phyloP scores from a whole-genome alignment of 2,888 invertebrate species.

The Axea sp. region DNA sequence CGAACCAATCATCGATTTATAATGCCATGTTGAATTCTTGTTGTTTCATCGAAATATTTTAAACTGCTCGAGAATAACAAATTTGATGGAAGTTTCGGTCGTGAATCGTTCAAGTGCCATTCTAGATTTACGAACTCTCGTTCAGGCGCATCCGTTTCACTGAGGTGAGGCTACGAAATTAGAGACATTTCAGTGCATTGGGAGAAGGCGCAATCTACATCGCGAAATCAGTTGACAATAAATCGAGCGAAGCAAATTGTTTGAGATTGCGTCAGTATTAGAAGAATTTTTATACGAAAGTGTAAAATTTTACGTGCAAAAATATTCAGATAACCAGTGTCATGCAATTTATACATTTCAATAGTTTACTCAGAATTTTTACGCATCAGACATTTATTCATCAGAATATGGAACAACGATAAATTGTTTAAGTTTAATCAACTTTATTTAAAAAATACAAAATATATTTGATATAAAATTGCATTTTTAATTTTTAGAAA shows the following conservation, averaged over 20 bases:
- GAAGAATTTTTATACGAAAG: slow-evolving; percentile 12
- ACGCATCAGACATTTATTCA: no score
- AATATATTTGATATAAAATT: no score
- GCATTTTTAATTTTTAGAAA: no score
- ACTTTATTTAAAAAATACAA: no score
- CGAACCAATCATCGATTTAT: slow-evolving; percentile 55
- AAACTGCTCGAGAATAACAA: slow-evolving; percentile 43
- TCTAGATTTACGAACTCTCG: slow-evolving; percentile 50
- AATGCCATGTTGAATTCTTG: slow-evolving; percentile 32
- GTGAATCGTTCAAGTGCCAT: slow-evolving; percentile 40
- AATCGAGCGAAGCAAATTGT: slow-evolving; percentile 44
- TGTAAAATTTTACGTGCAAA: slow-evolving; percentile 4
- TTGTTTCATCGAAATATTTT: slow-evolving; percentile 54
- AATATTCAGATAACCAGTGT: no score
- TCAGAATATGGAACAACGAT: no score
- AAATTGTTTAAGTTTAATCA: no score
- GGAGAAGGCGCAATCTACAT: slow-evolving; percentile 40
- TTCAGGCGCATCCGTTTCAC: slow-evolving; percentile 34
- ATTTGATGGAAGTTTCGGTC: slow-evolving; percentile 39
- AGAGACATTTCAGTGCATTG: slow-evolving; percentile 43
- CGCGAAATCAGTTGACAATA: slow-evolving; percentile 42
- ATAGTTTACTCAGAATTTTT: no score
- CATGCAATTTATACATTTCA: no score
- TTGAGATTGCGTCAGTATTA: slow-evolving; percentile 18
- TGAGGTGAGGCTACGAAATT: slow-evolving; percentile 38